Evolutionary conservation across 1,140 invertebrate species (phyloP), one percentile per base, ranked within the genome.

Genomic region (Drosophila ironensis): DNA sequence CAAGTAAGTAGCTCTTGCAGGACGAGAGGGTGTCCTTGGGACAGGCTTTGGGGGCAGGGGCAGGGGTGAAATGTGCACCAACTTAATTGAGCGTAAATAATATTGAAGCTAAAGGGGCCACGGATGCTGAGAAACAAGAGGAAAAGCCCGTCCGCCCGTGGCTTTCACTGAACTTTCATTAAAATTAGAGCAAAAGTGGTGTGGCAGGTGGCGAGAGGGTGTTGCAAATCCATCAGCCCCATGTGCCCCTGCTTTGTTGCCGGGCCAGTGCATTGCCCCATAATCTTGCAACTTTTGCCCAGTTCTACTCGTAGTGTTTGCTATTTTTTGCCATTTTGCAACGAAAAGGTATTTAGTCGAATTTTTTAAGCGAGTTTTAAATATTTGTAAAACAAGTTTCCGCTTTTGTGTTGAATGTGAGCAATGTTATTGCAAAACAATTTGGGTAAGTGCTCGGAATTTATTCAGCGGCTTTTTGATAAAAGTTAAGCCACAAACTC

Each of bases 41-140:
- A n/a, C n/a, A n/a, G 20, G 19, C 9, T 17, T 11, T 17, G 25
- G 7, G 22, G n/a, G 11, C 2, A 17, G 7, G 9, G 37, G 9
- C 4, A 7, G 17, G 14, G 41, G 38, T 8, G 53, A n/a, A n/a
- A n/a, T 37, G 38, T 22, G 42, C 60, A 44, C 56, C 45, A 50
- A 47, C 38, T 57, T 77, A 82, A 82, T 84, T 82, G 72, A 77
- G 68, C 56, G 69, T 72, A 60, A 82, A 51, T 82, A 71, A 66
- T 81, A 69, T 42, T 44, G 48, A 37, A 14, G 33, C 33, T 22
- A 5, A 5, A 7, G 12, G 33, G 14, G 8, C 33, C 17, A 24
- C 17, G 11, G 45, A 42, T n/a, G 8, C 28, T n/a, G 16, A 20
- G 45, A 25, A 63, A 9, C 16, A 3, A 52, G 35, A 19, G 4